These are phyloP conservation scores for Brachystomella parvula DNA, from an alignment of 1,140 invertebrate species.

Conservation along the genomic window DNA sequence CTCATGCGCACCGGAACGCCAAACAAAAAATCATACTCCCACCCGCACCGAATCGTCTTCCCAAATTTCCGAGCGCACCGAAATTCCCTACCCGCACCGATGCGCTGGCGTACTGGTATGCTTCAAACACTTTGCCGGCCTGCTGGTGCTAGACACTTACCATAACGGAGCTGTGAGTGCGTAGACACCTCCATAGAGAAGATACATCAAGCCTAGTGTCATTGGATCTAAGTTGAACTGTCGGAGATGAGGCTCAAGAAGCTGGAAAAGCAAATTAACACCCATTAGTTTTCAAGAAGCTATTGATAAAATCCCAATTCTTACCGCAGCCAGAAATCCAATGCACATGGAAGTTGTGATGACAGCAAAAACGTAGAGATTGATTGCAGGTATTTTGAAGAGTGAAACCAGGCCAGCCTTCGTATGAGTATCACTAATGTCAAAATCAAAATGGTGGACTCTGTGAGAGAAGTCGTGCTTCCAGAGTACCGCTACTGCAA, in stretches of 20 bases:
- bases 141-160: constrained; percentile 66
- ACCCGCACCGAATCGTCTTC: too few species aligned
- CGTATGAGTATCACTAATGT: constrained; percentile 14
- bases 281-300: neutral
- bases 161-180: constrained; percentile 69
- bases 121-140: too few species aligned
- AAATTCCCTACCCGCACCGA: too few species aligned
- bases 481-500: constrained; percentile 42
- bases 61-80: too few species aligned
- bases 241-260: constrained; percentile 68
- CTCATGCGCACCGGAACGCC: too few species aligned
- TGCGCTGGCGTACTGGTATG: too few species aligned
- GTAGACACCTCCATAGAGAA: constrained; percentile 78
- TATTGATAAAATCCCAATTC: too few species aligned
- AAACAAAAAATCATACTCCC: too few species aligned
- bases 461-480: constrained; percentile 5
- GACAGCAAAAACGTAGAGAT: constrained; percentile 59
- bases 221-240: constrained; percentile 64
- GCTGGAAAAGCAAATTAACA: neutral
- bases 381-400: constrained; percentile 59
- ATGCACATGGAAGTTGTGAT: constrained; percentile 68
- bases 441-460: neutral
- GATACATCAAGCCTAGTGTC: constrained; percentile 73
- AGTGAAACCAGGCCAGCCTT: constrained; percentile 52
- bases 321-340: constrained; percentile 68